These are phyloP conservation scores for Argopecten irradians DNA, from an alignment of 1,140 invertebrate species.

Conservation along the genomic window DNA sequence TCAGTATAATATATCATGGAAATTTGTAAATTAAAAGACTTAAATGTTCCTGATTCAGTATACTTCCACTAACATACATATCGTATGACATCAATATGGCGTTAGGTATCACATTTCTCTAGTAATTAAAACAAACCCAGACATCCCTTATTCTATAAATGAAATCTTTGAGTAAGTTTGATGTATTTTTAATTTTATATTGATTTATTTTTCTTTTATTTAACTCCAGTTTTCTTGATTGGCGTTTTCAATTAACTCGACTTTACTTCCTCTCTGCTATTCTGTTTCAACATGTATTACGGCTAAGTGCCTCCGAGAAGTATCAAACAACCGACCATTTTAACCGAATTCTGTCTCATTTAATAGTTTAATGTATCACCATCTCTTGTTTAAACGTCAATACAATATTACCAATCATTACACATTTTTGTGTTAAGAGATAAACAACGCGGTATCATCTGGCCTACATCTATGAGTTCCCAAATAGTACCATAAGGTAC, in stretches of 20 bases:
- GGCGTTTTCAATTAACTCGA: conserved; percentile 3
- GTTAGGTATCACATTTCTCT: too few relatives aligned
- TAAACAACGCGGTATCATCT: neutral
- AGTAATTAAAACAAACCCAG: too few relatives aligned
- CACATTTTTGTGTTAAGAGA: neutral
- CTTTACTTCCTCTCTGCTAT: neutral
- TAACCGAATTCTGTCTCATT: neutral
- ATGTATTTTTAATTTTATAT: neutral
- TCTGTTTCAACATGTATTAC: neutral
- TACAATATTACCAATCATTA: neutral
- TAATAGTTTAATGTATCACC: neutral
- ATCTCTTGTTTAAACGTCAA: neutral
- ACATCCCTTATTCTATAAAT: neutral
- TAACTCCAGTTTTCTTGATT: conserved; percentile 9
- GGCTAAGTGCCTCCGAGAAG: neutral
- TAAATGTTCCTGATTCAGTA: too few relatives aligned
- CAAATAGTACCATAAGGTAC: neutral
- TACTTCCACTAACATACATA: too few relatives aligned
- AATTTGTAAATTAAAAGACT: too few relatives aligned
- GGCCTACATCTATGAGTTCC: neutral
- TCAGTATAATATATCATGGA: too few relatives aligned
- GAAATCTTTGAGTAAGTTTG: neutral
- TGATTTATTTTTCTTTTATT: neutral
- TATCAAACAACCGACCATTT: neutral
- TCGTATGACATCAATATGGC: too few relatives aligned